Evolutionary conservation across 30 jellyfish, hydroid and myxozoan genomes (phyloP).

Genomic region (Turritopsis rubra): DNA sequence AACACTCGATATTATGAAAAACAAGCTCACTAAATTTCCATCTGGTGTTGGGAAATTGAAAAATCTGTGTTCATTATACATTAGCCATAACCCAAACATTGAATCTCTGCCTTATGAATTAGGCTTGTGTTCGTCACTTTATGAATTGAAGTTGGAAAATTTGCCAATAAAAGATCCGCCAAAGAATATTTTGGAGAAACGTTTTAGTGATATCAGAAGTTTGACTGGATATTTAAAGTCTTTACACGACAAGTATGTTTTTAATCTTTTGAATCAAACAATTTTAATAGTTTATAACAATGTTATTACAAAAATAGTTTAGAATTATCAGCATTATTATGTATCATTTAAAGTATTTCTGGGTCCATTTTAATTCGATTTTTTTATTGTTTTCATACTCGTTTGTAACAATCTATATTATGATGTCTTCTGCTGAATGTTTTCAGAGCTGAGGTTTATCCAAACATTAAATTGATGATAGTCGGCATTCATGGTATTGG

Average conservation of each 20-base stretch:
- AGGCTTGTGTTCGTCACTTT: constrained; percentile 61
- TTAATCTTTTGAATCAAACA: background rate
- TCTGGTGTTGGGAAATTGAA: constrained; percentile 60
- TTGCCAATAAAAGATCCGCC: constrained; percentile 59
- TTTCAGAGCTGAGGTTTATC: constrained; percentile 62
- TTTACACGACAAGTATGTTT: constrained; percentile 73
- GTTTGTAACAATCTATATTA: background rate
- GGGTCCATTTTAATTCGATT: background rate
- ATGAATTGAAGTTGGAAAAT: constrained; percentile 54
- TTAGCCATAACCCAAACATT: constrained; percentile 37
- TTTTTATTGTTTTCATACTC: background rate
- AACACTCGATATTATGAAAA: constrained; percentile 43
- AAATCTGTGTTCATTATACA: constrained; percentile 32
- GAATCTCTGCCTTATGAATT: constrained; percentile 71
- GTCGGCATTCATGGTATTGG: constrained; percentile 90
- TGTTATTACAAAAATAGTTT: too few species aligned
- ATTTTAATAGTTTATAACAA: too few species aligned
- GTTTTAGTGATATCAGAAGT: constrained; percentile 34
- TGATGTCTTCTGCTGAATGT: background rate
- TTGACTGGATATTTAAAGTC: constrained; percentile 64
- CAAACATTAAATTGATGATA: constrained; percentile 69
- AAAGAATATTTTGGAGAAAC: constrained; percentile 39
- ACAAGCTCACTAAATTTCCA: constrained; percentile 47
- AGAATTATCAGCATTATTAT: too few species aligned
- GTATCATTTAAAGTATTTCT: background rate